Base-by-base conservation (phyloP, 2,888 invertebrate genomes). In the Norana najaformis region DNA sequence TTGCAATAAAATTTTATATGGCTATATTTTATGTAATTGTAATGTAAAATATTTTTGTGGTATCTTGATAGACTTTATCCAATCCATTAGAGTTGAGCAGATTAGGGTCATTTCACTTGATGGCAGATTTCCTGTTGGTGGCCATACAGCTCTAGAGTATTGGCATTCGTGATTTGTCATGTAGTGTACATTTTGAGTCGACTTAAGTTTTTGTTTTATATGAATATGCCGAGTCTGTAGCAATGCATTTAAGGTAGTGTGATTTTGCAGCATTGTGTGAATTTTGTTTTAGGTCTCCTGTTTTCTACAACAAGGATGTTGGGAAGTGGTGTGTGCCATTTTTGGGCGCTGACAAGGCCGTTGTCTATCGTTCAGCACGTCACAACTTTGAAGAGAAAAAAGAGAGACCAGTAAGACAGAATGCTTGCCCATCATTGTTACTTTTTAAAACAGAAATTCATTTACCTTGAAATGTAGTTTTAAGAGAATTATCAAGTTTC, bases 291-390 rank as follows among this genome's bases (percentile, higher is more conserved):
- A 94, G 94, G 90, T 89, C 92, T 23, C 91, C 92, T 38, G 90
- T 95, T 34, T 95, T 94, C 92, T 93, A 94, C 90, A 93, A 92
- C 91, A 92, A 94, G n/a, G 94, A 94, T 6, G 93, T 95, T n/a
- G 92, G 94, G 91, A 94, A 92, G 93, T 97, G 97, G 96, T 97
- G 96, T 93, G 92, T 97, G 0, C 97, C 97, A 0, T 98, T 98
- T 95, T 96, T 96, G 0, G 97, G 98, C 47, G 95, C 97, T 18
- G 98, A 98, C 95, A 96, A 96, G 91, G 96, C 98, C 2, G 96
- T 98, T 0, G 96, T 97, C n/a, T 95, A 96, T 94, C 96, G 98
- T 88, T 96, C 97, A 0, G 98, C 98, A 94, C 96, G 97, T 89
- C 96, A 96, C 94, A 96, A 97, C 36, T 96, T 96, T 94, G 96